Evolutionary conservation across 2,113 vertebrate genomes (phyloP), one percentile per base, ranked within the genome.

Genomic region (Oenanthe melanoleuca): DNA sequence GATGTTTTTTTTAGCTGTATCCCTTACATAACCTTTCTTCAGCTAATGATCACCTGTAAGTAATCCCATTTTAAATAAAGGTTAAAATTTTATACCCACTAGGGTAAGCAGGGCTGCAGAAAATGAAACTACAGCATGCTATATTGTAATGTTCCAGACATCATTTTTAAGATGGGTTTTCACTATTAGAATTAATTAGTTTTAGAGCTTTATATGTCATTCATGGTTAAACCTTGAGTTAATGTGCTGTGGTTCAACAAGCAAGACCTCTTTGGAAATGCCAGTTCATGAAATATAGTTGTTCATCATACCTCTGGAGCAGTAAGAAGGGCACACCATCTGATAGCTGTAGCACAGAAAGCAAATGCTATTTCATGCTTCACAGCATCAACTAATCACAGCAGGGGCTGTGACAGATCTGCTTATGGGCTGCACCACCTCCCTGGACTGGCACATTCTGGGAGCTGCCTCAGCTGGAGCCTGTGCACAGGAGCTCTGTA

Each of bases 321-420:
- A 86, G 13, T 74, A 75, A 63, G 38, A 81, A 80, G 45, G 61
- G 70, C 77, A 81, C 57, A 69, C 17, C 22, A 75, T 47, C 77
- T 44, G 65, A 92, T 60, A 93, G 59, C 71, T 70, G 69, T 11
- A 78, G 67, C 75, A 72, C 60, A 71, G 72, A 75, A 92, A 81
- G 86, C 65, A 88, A 97, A 78, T 85, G 75, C 67, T 95, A 77
- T 86, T 91, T 94, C 90, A 87, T 67, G 88, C 92, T 93, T 93
- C 86, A 83, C 1, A 2, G 71, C 60, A 61, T 37, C 80, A 55
- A 59, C 37, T 82, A 75, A 73, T 92, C 79, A 61, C 5, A 88
- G 56, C 80, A 74, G 72, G 56, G 23, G 33, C 85, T 91, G 73
- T 50, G 66, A 74, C 69, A 73, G 74, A 71, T 49, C 61, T 8